These are phyloP conservation scores for Drosophila mimica DNA, from an alignment of 2,888 invertebrate species.

Conservation along the genomic window DNA sequence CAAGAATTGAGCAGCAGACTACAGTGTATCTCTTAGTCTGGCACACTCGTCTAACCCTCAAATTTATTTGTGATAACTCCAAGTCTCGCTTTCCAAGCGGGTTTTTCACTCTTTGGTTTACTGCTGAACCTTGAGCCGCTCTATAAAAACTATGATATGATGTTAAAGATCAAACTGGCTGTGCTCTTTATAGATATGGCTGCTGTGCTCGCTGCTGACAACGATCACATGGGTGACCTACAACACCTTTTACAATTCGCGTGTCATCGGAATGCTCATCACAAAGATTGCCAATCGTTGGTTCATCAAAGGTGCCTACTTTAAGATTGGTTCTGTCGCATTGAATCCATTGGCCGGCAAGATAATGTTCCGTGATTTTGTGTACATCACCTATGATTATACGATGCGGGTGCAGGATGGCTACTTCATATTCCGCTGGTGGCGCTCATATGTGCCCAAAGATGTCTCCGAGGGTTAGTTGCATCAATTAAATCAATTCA, in stretches of 20 bases:
- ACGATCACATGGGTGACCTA: constrained; percentile 97
- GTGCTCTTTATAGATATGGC: constrained; percentile 86
- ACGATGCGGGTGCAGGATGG: constrained; percentile 97
- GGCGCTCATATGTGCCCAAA: constrained; percentile 97
- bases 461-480: constrained; percentile 95
- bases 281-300: constrained; percentile 95
- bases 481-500: background rate
- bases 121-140: background rate
- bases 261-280: constrained; percentile 94
- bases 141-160: background rate
- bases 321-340: constrained; percentile 97
- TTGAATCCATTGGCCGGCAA: constrained; percentile 98
- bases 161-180: constrained; percentile 1
- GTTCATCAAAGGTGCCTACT: constrained; percentile 93
- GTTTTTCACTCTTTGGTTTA: background rate
- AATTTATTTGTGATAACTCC: background rate
- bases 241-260: constrained; percentile 97
- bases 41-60: background rate
- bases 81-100: background rate
- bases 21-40: background rate
- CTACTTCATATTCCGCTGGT: constrained; percentile 98
- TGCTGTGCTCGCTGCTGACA: constrained; percentile 92
- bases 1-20: background rate
- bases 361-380: constrained; percentile 98
- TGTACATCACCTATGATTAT: constrained; percentile 97